Base-by-base conservation (phyloP, 2,888 invertebrate genomes). In the Digitonthophagus gazella region DNA sequence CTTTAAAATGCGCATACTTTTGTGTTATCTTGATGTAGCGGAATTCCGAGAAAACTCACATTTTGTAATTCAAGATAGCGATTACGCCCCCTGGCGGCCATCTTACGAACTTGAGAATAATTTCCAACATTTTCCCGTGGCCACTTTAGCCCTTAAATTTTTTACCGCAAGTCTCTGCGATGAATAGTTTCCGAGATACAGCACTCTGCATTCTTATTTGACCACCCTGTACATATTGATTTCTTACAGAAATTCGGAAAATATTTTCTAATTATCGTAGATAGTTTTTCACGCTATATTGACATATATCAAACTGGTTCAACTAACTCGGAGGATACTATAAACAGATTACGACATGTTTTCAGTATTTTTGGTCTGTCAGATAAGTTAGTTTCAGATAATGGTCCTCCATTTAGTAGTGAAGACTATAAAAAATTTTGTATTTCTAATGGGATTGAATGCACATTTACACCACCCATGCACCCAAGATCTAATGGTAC, bases 181-280 rank as follows among this genome's bases (percentile, higher is more conserved):
- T n/a, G n/a, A n/a, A n/a, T n/a, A n/a, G n/a, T n/a, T n/a, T n/a
- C n/a, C n/a, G n/a, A n/a, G n/a, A n/a, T n/a, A n/a, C n/a, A n/a
- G n/a, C n/a, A n/a, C n/a, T n/a, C n/a, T n/a, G n/a, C n/a, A n/a
- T n/a, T n/a, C n/a, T n/a, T n/a, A n/a, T n/a, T n/a, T n/a, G n/a
- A n/a, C n/a, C n/a, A n/a, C n/a, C n/a, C n/a, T n/a, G 69, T 82
- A 2, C 83, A 83, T 72, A 73, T 81, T 11, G 83, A 83, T 71
- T 82, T 79, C 73, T 80, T 81, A 3, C 81, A 81, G 6, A 82
- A 80, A 20, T 71, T 80, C 55, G 76, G 74, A 6, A 69, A 68
- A 5, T 77, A 75, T 74, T 76, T 79, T 22, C 69, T 82, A 2
- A 71, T 83, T 14, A 69, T 82, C 6, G 77, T 81, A 1, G 82